phyloP scores from a whole-genome alignment of 1,140 invertebrate species.

The Oedothorax gibbosus region DNA sequence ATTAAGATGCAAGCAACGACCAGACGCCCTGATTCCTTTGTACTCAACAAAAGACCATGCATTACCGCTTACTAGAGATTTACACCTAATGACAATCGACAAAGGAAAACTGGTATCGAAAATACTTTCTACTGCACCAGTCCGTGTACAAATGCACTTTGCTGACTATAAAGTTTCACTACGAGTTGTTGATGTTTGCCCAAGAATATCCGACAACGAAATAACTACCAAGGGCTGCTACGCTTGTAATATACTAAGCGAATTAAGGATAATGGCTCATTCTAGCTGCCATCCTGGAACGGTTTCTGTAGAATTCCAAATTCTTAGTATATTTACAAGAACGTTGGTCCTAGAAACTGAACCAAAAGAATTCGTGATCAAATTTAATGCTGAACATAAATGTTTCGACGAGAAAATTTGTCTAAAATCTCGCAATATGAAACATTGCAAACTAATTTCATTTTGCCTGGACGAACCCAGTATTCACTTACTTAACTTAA shows the following conservation, averaged over 20 bases:
- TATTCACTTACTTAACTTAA: background rate
- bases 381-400: no score
- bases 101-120: background rate
- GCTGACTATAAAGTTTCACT: background rate
- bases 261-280: background rate
- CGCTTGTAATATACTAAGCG: constrained; percentile 10
- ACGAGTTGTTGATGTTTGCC: background rate
- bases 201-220: no score
- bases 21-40: background rate
- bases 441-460: background rate
- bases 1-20: background rate
- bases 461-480: constrained; percentile 13
- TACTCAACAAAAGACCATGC: background rate
- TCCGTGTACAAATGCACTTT: background rate
- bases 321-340: background rate
- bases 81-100: constrained; percentile 1
- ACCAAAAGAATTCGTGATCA: background rate
- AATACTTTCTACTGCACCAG: background rate
- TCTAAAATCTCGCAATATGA: background rate
- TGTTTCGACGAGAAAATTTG: constrained; percentile 15
- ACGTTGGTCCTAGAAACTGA: background rate
- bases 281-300: no score
- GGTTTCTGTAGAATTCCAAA: no score
- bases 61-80: background rate
- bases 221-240: no score